Conservation (phyloP, 2,113 vertebrate genomes). For the Gasterosteus aculeatus region DNA sequence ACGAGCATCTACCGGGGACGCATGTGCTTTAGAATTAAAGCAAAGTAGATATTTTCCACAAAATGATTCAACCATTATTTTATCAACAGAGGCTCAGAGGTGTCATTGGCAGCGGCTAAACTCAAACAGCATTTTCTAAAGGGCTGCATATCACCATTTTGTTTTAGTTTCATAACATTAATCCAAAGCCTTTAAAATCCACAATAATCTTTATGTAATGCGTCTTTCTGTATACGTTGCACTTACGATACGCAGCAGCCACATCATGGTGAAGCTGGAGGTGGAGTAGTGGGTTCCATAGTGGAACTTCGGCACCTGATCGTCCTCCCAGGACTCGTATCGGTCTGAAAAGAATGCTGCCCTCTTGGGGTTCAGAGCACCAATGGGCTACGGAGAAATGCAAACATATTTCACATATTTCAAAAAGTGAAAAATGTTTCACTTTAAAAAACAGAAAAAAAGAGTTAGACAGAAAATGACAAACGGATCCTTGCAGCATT, state of each 20-base stretch:
- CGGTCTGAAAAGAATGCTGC: slow-evolving; percentile 95
- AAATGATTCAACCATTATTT: not conserved
- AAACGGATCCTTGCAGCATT: not conserved
- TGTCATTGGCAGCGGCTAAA: not conserved
- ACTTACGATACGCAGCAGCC: slow-evolving; percentile 97
- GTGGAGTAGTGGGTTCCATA: slow-evolving; percentile 99
- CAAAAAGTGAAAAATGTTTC: not conserved
- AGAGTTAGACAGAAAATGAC: not conserved
- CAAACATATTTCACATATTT: not conserved
- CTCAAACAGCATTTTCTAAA: not conserved
- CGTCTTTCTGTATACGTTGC: not conserved
- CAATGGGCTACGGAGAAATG: slow-evolving; percentile 85
- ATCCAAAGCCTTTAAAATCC: not conserved
- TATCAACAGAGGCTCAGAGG: not conserved
- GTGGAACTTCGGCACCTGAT: slow-evolving; percentile 98
- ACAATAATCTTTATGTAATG: not conserved
- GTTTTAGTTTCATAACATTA: too few relatives aligned
- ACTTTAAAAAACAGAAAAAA: not conserved
- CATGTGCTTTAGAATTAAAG: not conserved
- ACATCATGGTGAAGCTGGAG: slow-evolving; percentile 93
- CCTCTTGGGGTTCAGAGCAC: slow-evolving; percentile 97
- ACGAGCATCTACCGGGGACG: not conserved
- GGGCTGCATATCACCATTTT: not conserved
- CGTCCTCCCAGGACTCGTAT: slow-evolving; percentile 96
- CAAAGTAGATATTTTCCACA: not conserved